These are phyloP conservation scores for Hymenopus coronatus DNA, from an alignment of 2,888 invertebrate species.

Conservation along the genomic window DNA sequence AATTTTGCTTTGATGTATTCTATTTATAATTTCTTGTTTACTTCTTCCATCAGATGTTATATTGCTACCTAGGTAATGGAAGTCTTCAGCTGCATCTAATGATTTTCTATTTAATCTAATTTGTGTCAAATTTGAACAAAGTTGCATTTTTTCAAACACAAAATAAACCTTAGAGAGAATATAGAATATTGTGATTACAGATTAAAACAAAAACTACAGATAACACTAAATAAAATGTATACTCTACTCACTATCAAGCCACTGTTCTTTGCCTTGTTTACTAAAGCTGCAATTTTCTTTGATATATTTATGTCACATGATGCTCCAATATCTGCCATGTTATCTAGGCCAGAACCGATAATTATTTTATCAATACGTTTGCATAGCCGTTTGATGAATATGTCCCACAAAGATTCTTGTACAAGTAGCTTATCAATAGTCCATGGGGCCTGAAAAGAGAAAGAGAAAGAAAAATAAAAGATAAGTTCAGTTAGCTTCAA, in stretches of 20 bases:
- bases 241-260: constrained; percentile 37
- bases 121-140: too few species aligned
- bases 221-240: too few species aligned
- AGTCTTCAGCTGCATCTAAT: too few species aligned
- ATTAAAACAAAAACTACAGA: too few species aligned
- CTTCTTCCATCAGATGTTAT: too few species aligned
- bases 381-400: constrained; percentile 49
- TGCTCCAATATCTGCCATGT: constrained; percentile 49
- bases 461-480: too few species aligned
- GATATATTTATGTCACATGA: constrained; percentile 43
- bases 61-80: too few species aligned
- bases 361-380: constrained; percentile 45
- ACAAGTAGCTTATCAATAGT: constrained; percentile 51
- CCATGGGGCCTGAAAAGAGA: constrained; percentile 50
- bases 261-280: constrained; percentile 11
- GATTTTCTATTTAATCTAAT: too few species aligned
- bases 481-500: not conserved
- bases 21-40: too few species aligned
- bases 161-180: not conserved
- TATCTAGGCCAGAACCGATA: constrained; percentile 48
- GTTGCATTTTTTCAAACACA: too few species aligned
- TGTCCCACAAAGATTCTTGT: constrained; percentile 53
- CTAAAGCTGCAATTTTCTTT: constrained; percentile 42
- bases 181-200: not conserved
- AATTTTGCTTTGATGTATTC: too few species aligned